These are phyloP conservation scores for Rotaria magnacalcarata DNA, from an alignment of 2,888 invertebrate genomes.

Conservation along the genomic window DNA sequence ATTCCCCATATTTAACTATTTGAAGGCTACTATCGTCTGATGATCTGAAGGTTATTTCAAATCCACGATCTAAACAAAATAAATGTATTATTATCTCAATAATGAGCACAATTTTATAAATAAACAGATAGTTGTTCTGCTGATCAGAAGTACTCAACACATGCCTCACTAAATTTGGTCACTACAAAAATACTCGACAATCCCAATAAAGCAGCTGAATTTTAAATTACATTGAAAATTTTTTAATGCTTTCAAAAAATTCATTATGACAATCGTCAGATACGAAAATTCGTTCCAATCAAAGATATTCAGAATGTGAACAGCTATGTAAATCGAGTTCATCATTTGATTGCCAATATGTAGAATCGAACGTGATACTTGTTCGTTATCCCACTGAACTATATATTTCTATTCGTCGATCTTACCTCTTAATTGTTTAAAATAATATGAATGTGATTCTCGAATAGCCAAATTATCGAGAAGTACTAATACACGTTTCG, in stretches of 20 bases:
- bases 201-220: too few species aligned
- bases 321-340: neutral
- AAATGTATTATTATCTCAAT: neutral
- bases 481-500: constrained; percentile 73
- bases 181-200: too few species aligned
- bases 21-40: constrained; percentile 86
- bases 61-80: constrained; percentile 74
- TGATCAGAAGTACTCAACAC: too few species aligned
- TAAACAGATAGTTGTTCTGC: too few species aligned
- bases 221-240: too few species aligned
- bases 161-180: too few species aligned
- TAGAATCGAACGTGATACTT: neutral
- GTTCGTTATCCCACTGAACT: neutral
- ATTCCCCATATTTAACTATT: constrained; percentile 89
- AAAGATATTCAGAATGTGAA: constrained; percentile 35
- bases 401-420: neutral
- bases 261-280: constrained; percentile 10
- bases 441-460: constrained; percentile 94
- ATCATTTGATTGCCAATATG: constrained; percentile 28
- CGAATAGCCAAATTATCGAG: constrained; percentile 85
- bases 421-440: constrained; percentile 66
- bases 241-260: neutral
- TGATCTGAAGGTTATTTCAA: constrained; percentile 79
- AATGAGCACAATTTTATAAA: too few species aligned
- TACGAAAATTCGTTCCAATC: neutral